A percentile compares a stretch with the other conserved stretches of the same genome.
Evolutionary conservation across 1,140 invertebrate genomes (phyloP).

Genomic region (Drosophila novamexicana): DNA sequence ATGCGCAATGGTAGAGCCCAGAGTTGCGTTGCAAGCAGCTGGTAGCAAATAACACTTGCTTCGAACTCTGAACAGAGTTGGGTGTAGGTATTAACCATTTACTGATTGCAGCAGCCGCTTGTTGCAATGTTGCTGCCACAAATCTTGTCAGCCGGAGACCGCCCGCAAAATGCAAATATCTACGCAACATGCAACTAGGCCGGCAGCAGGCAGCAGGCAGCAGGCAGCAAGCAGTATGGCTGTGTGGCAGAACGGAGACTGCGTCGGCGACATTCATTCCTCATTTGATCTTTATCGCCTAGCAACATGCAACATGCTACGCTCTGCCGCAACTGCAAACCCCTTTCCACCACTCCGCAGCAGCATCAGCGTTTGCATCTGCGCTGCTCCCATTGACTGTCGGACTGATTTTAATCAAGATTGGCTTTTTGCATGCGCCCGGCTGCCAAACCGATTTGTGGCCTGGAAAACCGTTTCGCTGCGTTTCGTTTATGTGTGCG

Average conservation of each 20-base stretch:
- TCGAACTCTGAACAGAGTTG: background rate
- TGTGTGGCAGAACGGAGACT: slow-evolving; percentile 27
- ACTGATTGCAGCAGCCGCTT: slow-evolving; percentile 32
- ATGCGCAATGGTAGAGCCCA: slow-evolving; percentile 3
- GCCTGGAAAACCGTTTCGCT: slow-evolving; percentile 63
- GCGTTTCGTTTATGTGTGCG: slow-evolving; percentile 44
- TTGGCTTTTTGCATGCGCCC: slow-evolving; percentile 72
- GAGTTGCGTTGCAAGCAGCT: slow-evolving; percentile 27
- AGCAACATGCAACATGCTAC: slow-evolving; percentile 66
- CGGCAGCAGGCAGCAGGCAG: slow-evolving; percentile 4
- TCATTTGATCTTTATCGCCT: slow-evolving; percentile 79
- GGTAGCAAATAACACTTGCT: slow-evolving; percentile 29
- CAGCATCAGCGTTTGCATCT: slow-evolving; percentile 4
- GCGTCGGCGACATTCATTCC: slow-evolving; percentile 77
- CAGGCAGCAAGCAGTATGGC: background rate
- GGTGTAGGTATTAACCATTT: slow-evolving; percentile 2
- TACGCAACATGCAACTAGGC: slow-evolving; percentile 71
- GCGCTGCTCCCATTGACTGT: slow-evolving; percentile 35
- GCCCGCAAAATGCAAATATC: slow-evolving; percentile 72
- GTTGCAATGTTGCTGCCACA: slow-evolving; percentile 34
- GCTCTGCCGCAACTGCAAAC: slow-evolving; percentile 1
- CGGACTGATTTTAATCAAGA: slow-evolving; percentile 77
- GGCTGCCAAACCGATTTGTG: slow-evolving; percentile 66
- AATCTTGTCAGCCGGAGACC: slow-evolving; percentile 56
- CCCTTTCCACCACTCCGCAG: background rate